These are phyloP conservation scores for Delphinus delphis DNA, from an alignment of 2,113 vertebrate species.

Conservation along the genomic window DNA sequence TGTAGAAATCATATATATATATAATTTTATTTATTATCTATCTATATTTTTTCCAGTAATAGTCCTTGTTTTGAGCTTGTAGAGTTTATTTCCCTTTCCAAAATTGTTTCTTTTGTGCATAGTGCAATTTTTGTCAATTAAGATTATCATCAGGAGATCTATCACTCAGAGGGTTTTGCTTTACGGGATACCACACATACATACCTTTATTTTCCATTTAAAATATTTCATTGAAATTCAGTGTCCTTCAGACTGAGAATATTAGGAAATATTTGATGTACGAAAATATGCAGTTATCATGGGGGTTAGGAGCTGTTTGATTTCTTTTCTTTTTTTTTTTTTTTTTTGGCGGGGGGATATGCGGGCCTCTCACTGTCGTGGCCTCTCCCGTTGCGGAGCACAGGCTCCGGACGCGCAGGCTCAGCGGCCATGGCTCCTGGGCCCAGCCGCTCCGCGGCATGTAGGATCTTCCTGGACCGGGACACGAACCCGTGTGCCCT, in stretches of 20 bases:
- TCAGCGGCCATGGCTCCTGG: too few species aligned
- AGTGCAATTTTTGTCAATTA: not conserved
- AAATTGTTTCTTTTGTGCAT: not conserved
- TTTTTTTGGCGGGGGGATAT: not conserved
- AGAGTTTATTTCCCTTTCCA: not conserved
- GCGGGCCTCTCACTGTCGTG: too few species aligned
- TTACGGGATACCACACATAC: not conserved
- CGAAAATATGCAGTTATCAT: slow-evolving; percentile 46
- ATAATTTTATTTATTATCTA: not conserved
- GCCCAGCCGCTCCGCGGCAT: too few species aligned
- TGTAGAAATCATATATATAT: not conserved
- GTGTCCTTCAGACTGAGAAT: slow-evolving; percentile 4
- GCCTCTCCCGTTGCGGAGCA: too few species aligned
- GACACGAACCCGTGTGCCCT: too few species aligned
- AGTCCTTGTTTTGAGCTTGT: not conserved
- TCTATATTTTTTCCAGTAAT: not conserved
- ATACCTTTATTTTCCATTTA: slow-evolving; percentile 7
- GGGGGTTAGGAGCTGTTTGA: slow-evolving; percentile 32
- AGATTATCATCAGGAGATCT: not conserved
- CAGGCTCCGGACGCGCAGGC: too few species aligned
- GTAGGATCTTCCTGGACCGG: too few species aligned
- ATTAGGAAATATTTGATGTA: not conserved
- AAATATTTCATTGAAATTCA: slow-evolving; percentile 45
- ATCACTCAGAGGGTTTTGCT: not conserved
- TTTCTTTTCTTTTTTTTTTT: slow-evolving; percentile 60